Evolutionary conservation across 37 sponge, comb jelly and placozoan species (phyloP), one percentile per base, ranked within the genome.

Genomic region (Amphimedon queenslandica): DNA sequence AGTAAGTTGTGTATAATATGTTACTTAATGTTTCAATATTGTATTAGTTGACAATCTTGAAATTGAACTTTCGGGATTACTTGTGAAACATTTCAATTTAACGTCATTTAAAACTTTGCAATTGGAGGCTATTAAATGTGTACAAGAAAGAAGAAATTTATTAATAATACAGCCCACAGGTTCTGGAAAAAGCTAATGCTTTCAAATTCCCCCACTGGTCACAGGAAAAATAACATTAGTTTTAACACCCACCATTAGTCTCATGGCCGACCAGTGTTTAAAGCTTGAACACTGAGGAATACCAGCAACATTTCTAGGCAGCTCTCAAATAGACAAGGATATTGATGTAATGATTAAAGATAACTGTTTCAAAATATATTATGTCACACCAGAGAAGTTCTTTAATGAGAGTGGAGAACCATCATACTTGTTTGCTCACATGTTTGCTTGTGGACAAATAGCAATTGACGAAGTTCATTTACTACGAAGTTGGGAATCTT

Each of bases 401-500:
- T 3, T 64, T 64, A 64, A 21, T 31, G 21, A n/a, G n/a, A n/a
- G n/a, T n/a, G n/a, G n/a, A n/a, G n/a, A n/a, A n/a, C n/a, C n/a
- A n/a, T n/a, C n/a, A 31, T 3, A 64, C 31, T 64, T 31, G 33
- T 64, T 64, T 13, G 3, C 2, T 24, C n/a, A 1, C 30, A 4
- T 72, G 55, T 30, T 27, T 29, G 21, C 38, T 40, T 6, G 2
- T 1, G 57, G 58, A 3, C n/a, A 55, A 28, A 31, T 72, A 37
- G 81, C 81, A 20, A 72, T 80, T 36, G 81, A 80, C 37, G 81
- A 80, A 65, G 81, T 73, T 42, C 81, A 80, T 40, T 36, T 80
- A 13, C 40, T 80, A 2, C 11, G 37, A 2, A 64, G 39, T 29
- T 80, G 81, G 81, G 6, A 27, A 21, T 36, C 67, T 18, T 80